These are phyloP conservation scores for Spermophilus dauricus DNA, from an alignment of 2,113 vertebrate species.

Conservation along the genomic window DNA sequence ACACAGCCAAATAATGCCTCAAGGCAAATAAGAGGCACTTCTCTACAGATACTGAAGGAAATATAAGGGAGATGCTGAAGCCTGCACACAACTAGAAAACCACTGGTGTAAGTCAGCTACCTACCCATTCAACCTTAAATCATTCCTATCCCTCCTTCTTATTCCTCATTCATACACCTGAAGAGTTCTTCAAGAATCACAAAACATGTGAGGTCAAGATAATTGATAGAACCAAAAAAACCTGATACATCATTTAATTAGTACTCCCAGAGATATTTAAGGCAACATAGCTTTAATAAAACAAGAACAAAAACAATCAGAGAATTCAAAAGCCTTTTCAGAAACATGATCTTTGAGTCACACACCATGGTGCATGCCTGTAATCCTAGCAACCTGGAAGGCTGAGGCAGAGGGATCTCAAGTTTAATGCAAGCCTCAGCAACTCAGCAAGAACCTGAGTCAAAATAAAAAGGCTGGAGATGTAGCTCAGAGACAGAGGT, in stretches of 20 bases:
- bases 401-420: too few species aligned
- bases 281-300: neutral
- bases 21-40: neutral
- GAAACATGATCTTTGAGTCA: neutral
- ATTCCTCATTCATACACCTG: neutral
- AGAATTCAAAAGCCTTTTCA: neutral
- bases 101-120: too few species aligned
- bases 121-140: neutral
- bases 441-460: too few species aligned
- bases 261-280: neutral
- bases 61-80: constrained; percentile 31
- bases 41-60: neutral
- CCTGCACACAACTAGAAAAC: neutral
- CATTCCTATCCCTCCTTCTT: neutral
- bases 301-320: neutral
- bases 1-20: neutral
- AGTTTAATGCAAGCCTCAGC: too few species aligned
- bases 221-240: neutral
- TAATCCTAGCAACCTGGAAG: too few species aligned
- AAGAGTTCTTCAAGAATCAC: constrained; percentile 41
- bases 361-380: too few species aligned
- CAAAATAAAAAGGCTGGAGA: too few species aligned
- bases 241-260: neutral
- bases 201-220: neutral
- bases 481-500: too few species aligned